phyloP scores from a whole-genome alignment of 37 sponge, comb jelly and placozoan genomes.

The Dysidea cf. avara region DNA sequence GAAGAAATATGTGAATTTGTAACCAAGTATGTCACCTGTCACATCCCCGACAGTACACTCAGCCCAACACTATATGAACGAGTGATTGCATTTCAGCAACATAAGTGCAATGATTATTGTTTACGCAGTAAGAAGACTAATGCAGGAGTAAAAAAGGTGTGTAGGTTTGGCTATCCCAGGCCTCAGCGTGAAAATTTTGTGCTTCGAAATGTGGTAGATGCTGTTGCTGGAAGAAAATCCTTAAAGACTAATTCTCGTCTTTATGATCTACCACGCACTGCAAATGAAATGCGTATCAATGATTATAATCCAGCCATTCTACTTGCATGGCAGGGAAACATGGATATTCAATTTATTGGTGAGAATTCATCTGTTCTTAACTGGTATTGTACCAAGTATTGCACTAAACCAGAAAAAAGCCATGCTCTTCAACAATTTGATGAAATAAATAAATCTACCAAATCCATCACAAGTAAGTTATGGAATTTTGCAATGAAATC shows the following conservation, averaged over 20 bases:
- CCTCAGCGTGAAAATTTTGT: no score
- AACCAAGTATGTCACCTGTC: no score
- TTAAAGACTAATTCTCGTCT: no score
- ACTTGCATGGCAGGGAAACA: conserved; percentile 35
- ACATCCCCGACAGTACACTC: conserved; percentile 11
- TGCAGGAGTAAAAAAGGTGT: background rate
- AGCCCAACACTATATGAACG: conserved; percentile 10
- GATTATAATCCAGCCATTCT: conserved; percentile 18
- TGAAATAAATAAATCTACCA: background rate
- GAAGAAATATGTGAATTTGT: no score
- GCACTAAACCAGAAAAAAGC: conserved; percentile 20
- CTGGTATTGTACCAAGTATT: conserved; percentile 23
- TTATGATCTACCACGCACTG: no score
- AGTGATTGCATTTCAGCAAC: conserved; percentile 25
- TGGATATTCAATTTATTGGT: conserved; percentile 43
- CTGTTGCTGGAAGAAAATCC: no score
- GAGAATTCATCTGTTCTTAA: conserved; percentile 41
- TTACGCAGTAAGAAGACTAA: background rate
- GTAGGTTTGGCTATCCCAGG: conserved; percentile 25
- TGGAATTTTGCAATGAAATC: no score
- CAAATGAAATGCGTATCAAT: conserved; percentile 17
- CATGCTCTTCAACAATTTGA: conserved; percentile 24
- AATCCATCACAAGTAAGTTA: conserved; percentile 4
- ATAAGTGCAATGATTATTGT: conserved; percentile 38
- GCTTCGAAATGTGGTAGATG: no score